Conservation (phyloP, 2,113 vertebrate species). For the Hyaena hyaena region DNA sequence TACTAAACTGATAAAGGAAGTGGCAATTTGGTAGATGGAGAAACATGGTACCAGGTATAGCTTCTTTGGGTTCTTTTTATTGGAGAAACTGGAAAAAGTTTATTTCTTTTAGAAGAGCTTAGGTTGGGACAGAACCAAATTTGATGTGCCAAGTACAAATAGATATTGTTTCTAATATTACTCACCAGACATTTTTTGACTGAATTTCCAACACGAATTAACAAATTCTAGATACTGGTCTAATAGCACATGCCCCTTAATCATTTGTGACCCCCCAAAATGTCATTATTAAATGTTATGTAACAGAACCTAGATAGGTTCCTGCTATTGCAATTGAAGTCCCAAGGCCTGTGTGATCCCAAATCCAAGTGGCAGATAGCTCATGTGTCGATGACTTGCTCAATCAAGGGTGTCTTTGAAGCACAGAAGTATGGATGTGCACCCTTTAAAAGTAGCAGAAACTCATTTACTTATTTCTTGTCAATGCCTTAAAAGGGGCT, state of each 20-base stretch:
- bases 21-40: background rate
- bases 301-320: background rate
- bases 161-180: background rate
- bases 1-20: background rate
- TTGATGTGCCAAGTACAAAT: background rate
- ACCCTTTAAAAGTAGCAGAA: background rate
- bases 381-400: background rate
- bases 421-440: background rate
- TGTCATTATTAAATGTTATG: background rate
- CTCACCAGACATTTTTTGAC: background rate
- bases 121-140: background rate
- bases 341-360: background rate
- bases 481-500: background rate
- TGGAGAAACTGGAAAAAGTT: background rate
- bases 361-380: background rate
- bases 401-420: background rate
- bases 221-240: background rate
- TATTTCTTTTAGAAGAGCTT: background rate
- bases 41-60: background rate
- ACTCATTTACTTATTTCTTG: background rate
- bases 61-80: background rate
- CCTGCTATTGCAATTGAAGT: background rate
- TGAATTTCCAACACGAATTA: background rate
- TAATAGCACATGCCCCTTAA: background rate
- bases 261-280: background rate